These are phyloP conservation scores for Megathymus violae DNA, from an alignment of 1,140 invertebrate species.

Conservation along the genomic window DNA sequence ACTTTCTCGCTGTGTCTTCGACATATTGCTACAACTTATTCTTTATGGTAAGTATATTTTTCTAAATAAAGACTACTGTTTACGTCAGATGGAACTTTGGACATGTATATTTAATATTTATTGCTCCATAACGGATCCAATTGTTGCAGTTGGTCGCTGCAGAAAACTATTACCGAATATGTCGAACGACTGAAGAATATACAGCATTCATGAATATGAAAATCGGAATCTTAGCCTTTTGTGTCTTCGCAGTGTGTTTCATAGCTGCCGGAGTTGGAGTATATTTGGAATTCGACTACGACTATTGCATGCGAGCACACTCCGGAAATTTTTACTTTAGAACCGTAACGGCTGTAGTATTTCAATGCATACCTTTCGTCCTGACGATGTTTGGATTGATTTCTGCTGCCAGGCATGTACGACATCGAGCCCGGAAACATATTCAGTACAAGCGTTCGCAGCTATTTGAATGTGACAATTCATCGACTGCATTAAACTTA, in stretches of 20 bases:
- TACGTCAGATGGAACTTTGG: no score
- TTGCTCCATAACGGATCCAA: not conserved
- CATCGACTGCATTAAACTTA: conserved; percentile 86
- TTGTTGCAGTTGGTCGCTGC: conserved; percentile 85
- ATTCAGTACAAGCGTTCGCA: conserved; percentile 86
- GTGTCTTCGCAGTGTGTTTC: conserved; percentile 38
- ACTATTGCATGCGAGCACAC: conserved; percentile 85
- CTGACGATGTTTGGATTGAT: conserved; percentile 83
- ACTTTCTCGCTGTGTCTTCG: conserved; percentile 84
- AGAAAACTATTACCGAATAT: conserved; percentile 87
- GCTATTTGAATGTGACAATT: conserved; percentile 87
- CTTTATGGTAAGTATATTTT: conserved; percentile 83
- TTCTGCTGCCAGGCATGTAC: conserved; percentile 65
- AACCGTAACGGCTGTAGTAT: conserved; percentile 80
- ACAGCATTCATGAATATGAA: conserved; percentile 72
- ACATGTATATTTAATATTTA: no score
- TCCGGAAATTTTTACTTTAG: conserved; percentile 81
- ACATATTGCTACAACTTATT: conserved; percentile 85
- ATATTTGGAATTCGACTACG: conserved; percentile 73
- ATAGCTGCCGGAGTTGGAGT: conserved; percentile 46
- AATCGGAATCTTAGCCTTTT: conserved; percentile 31
- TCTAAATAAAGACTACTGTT: no score
- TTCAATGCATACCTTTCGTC: conserved; percentile 84
- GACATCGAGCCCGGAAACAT: conserved; percentile 74
- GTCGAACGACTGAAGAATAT: conserved; percentile 83